A percentile compares a stretch with the other conserved stretches of the same genome.
Evolutionary conservation across 1,140 invertebrate genomes (phyloP).

Genomic region (Drosophila chauvacae): DNA sequence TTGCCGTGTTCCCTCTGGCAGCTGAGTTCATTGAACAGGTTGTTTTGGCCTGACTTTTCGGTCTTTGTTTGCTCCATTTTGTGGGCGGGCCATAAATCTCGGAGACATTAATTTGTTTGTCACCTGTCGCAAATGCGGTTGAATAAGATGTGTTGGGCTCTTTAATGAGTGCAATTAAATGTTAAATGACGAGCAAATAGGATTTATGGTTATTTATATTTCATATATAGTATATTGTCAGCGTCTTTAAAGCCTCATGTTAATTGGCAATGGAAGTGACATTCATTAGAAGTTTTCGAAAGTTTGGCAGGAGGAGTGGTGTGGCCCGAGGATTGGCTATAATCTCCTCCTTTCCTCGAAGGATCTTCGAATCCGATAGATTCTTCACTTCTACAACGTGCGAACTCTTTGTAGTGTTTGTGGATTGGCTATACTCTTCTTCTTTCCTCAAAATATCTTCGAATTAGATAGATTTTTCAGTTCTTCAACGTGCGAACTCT

Average conservation of each 20-base stretch:
- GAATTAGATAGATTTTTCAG: background rate
- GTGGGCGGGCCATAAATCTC: conserved; percentile 56
- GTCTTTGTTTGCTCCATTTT: conserved; percentile 29
- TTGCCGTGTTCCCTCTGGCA: background rate
- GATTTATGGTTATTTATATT: conserved; percentile 10
- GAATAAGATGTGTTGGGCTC: conserved; percentile 39
- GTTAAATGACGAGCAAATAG: conserved; percentile 40
- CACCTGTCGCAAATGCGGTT: conserved; percentile 56
- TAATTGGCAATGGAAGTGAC: background rate
- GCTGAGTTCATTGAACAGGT: conserved; percentile 70
- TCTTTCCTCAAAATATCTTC: too few relatives aligned
- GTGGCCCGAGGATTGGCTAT: too few relatives aligned
- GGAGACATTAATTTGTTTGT: conserved; percentile 52
- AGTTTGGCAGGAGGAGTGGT: background rate
- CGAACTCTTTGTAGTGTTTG: background rate
- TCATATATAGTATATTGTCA: conserved; percentile 3
- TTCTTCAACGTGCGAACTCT: background rate
- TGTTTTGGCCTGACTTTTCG: conserved; percentile 49
- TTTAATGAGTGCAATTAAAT: conserved; percentile 52
- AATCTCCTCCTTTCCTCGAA: too few relatives aligned
- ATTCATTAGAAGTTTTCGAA: conserved; percentile 14
- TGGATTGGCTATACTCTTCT: background rate
- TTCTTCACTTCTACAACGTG: background rate
- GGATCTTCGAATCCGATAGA: background rate
- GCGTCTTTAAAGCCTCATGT: conserved; percentile 4